Evolutionary conservation across 2,888 invertebrate genomes (phyloP), one percentile per base, ranked within the genome.

Genomic region (Mantis religiosa): DNA sequence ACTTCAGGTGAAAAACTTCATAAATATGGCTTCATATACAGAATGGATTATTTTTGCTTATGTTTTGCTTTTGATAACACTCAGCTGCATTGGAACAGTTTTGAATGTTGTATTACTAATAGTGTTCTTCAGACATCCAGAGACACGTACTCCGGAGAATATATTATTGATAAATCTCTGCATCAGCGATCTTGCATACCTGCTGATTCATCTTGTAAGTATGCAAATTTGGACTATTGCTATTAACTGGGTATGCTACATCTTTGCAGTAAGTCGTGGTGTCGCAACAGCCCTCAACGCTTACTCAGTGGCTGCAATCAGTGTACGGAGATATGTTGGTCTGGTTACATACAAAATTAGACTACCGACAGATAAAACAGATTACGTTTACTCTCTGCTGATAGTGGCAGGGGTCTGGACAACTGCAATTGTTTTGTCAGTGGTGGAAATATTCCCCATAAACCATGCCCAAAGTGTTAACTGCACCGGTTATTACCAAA

Each of bases 231-330:
- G 12, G 3, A 0, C 6, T 4, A 20, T 8, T 2, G 3, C 8
- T 14, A 0, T 20, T 0, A 0, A 3, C 20, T 1, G 1, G 8
- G 54, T 6, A 6, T 20, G 20, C 20, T 20, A 20, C 54, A 1
- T 12, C 1, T 6, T 20, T 25, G 54, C 20, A 6, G 6, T 71
- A 6, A 20, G 20, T 20, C 54, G 54, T 14, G 2, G 25, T 2
- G 20, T 71, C 6, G 1, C 25, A 25, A 71, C 14, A 3, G 54
- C 54, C 4, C 6, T 71, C 20, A 71, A 71, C 54, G 20, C 54
- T 71, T 71, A 71, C 20, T 20, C 54, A 6, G 54, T 71, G 15
- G 54, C 54, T 20, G 54, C 54, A 6, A 71, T 71, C 54, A 71
- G 54, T 25, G 25, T 71, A 71, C 54, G 20, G 6, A 71, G 54